Conservation (phyloP, 1,140 invertebrate species). For the Halesus radiatus region DNA sequence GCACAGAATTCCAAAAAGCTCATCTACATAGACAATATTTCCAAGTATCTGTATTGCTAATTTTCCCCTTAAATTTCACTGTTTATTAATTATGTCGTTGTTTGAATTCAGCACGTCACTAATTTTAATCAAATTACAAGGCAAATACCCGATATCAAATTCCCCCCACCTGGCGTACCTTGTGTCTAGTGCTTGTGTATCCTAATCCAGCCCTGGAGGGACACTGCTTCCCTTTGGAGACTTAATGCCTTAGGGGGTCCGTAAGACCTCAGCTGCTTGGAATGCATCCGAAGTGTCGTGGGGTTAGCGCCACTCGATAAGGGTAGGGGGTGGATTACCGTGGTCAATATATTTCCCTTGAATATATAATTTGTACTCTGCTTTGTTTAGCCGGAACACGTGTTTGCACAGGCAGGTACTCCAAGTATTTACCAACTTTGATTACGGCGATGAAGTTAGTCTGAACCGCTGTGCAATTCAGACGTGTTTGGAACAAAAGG, state of each 20-base stretch:
- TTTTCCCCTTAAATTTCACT: too few species aligned
- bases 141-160: neutral
- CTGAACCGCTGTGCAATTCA: too few species aligned
- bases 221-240: neutral
- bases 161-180: neutral
- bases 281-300: conserved; percentile 34
- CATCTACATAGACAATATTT: too few species aligned
- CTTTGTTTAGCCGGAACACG: conserved; percentile 13
- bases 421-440: conserved; percentile 14
- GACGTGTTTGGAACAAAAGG: too few species aligned
- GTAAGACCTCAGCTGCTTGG: conserved; percentile 29
- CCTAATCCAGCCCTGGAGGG: neutral
- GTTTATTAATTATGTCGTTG: too few species aligned
- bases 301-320: neutral
- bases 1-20: too few species aligned
- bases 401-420: conserved; percentile 1
- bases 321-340: conserved; percentile 7
- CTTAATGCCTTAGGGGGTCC: neutral
- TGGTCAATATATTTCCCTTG: conserved; percentile 29
- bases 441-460: neutral
- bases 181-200: neutral
- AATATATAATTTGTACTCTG: conserved; percentile 9
- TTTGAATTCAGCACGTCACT: too few species aligned
- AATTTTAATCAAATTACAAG: neutral
- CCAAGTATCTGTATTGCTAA: too few species aligned